Evolutionary conservation across 2,113 vertebrate genomes (phyloP), one percentile per base, ranked within the genome.

Genomic region (Myotis davidii): DNA sequence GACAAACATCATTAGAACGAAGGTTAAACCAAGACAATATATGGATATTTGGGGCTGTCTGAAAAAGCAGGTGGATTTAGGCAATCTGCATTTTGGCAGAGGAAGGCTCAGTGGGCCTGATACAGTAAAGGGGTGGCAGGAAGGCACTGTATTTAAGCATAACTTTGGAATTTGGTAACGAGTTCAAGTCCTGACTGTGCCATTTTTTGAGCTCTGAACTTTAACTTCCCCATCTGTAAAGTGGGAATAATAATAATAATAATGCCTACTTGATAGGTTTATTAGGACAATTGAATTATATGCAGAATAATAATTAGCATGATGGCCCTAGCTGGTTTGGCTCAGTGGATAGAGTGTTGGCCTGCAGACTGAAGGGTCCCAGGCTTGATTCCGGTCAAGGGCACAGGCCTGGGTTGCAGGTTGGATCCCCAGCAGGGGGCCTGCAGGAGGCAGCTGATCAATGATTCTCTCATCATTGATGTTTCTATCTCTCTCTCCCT

Each of bases 121-220:
- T 14, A 77, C 17, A 93, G 67, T 73, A 83, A 67, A 96, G 67
- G 45, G 13, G 65, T 25, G 4, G 42, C 8, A 69, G 23, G 59
- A 89, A 50, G 27, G 13, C 48, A 52, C 73, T 65, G 50, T 91
- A 52, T 34, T 76, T 79, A 87, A 42, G 8, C 54, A 76, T 3
- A 96, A 70, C n/a, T 88, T 91, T 81, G 65, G 65, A 76, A 39
- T 45, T 87, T 29, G 50, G 37, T 50, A 73, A 67, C 67, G 78
- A 48, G 14, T 83, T 95, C 81, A 59, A 42, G 87, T 70, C 29
- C 42, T 88, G 34, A 29, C 7, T 50, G 48, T 50, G 61, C 23
- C 54, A 65, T 90, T 90, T 59, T 3, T 21, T 90, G 69, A 90
- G 25, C 48, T 74, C 52, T 90, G 39, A 95, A 90, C 72, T 91